Percentiles rank a stretch among this genome's conserved stretches.
Evolutionary conservation across 2,888 invertebrate species (phyloP).

Genomic region (Erpobdella octoculata): DNA sequence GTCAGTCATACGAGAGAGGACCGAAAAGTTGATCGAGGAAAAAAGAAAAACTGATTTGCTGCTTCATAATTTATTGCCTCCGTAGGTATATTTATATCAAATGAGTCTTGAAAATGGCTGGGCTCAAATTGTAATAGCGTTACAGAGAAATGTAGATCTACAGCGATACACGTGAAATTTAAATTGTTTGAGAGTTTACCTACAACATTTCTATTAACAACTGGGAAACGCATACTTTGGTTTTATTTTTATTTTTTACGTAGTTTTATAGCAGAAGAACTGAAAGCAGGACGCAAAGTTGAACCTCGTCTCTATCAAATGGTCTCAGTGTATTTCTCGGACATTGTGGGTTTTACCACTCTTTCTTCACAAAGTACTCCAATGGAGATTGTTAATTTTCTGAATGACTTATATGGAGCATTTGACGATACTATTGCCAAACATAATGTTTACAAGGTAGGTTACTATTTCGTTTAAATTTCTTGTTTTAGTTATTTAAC

Average conservation of each 20-base stretch:
- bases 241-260: too few species aligned
- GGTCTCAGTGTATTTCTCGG: conserved; percentile 47
- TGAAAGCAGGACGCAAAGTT: conserved; percentile 27
- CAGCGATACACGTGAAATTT: not conserved
- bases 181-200: not conserved
- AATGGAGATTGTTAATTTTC: conserved; percentile 45
- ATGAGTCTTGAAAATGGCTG: not conserved
- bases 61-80: conserved; percentile 16
- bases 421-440: conserved; percentile 44
- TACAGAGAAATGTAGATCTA: not conserved
- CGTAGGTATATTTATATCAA: not conserved
- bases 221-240: too few species aligned
- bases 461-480: not conserved
- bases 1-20: not conserved
- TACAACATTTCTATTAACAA: too few species aligned
- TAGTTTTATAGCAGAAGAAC: conserved; percentile 24
- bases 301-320: conserved; percentile 40
- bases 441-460: conserved; percentile 47
- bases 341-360: conserved; percentile 44
- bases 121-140: too few species aligned
- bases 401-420: conserved; percentile 45
- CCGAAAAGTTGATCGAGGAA: conserved; percentile 14
- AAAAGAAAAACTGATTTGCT: conserved; percentile 13
- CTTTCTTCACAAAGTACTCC: conserved; percentile 44
- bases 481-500: not conserved